Base-by-base conservation (phyloP, 2,797 vertebrate species). In the Muscicapa comitata region DNA sequence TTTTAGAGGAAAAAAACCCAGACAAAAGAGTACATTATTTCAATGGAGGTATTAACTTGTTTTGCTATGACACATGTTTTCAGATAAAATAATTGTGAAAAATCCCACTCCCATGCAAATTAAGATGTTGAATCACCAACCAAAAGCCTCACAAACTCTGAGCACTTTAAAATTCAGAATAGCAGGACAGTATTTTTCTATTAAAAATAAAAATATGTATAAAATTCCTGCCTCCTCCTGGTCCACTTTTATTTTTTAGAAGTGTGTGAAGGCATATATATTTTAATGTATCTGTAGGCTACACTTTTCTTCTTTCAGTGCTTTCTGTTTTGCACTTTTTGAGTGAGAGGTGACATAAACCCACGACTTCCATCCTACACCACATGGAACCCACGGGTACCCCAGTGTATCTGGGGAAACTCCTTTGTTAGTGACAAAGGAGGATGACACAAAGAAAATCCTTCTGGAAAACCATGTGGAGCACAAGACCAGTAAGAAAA, bases 191-290 rank as follows among this genome's bases (percentile, higher is more conserved):
- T 15, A 40, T 14, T 67, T 40, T 73, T 53, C 31, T 59, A 43
- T 47, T 19, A 31, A 20, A 53, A 53, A 53, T 31, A 13, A 53
- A 53, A 31, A 31, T 19, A 31, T 12, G 31, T 8, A 31, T 19
- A 31, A 53, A 31, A 53, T 11, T 38, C 20, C 26, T 50, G 5
- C 4, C 6, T 13, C 6, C 3, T 62, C 4, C 9, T 61, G 11
- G 51, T 31, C 29, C 29, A 31, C 18, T 53, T 72, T 82, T n/a
- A n/a, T 29, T 11, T 15, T 33, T 19, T 11, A 51, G 17, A 37
- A 33, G 3, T 5, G 1, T 24, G 4, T 16, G 5, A 31, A 43
- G 1, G 0, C 6, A 57, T 35, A 23, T 29, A 10, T 24, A n/a
- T 45, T 8, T 51, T 3, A n/a, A 42, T 29, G 5, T 3, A 68